Evolutionary conservation across 2,113 vertebrate species (phyloP).

Genomic region (Oreochromis niloticus): DNA sequence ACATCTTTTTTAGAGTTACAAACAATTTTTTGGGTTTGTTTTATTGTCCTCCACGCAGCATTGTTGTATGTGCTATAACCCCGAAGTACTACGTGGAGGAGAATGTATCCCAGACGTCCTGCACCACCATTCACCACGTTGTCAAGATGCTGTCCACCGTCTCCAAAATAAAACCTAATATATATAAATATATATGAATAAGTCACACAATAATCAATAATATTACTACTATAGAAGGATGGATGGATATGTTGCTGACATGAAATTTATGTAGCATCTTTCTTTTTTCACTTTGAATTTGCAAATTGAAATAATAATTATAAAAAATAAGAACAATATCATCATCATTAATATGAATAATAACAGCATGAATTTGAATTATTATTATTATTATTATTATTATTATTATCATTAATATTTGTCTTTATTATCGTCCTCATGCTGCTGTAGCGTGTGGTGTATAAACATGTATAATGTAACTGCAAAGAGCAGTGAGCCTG

Average conservation of each 20-base stretch:
- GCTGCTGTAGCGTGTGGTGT: not conserved
- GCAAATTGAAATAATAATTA: not conserved
- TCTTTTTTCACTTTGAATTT: not conserved
- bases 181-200: not conserved
- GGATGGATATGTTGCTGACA: not conserved
- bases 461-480: not conserved
- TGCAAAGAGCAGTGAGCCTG: not conserved
- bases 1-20: too few species aligned
- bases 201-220: not conserved
- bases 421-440: not conserved
- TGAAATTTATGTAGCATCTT: not conserved
- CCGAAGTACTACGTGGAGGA: slow-evolving; percentile 95
- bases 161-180: slow-evolving; percentile 57
- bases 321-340: not conserved
- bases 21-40: not conserved
- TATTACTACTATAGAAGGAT: not conserved
- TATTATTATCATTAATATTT: not conserved
- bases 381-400: not conserved
- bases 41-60: slow-evolving; percentile 63
- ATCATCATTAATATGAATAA: not conserved
- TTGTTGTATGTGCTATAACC: slow-evolving; percentile 86
- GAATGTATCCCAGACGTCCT: slow-evolving; percentile 89
- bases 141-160: slow-evolving; percentile 94
- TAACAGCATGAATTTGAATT: not conserved
- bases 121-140: slow-evolving; percentile 89